Evolutionary conservation across 1,140 invertebrate genomes (phyloP).

Genomic region (Papilio helenus): DNA sequence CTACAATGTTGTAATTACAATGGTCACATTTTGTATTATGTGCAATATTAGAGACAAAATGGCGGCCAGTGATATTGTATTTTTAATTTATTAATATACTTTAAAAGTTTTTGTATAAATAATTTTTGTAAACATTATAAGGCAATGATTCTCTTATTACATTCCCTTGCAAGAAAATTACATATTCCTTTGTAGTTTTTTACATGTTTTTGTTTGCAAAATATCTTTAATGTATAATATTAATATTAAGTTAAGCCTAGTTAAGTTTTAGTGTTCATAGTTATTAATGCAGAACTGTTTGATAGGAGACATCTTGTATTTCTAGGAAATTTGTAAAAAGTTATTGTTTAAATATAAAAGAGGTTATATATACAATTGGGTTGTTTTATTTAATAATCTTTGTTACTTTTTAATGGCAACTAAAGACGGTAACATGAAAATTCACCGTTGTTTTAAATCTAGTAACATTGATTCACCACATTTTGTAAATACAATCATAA

Average conservation of each 20-base stretch:
- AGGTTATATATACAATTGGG: constrained; percentile 49
- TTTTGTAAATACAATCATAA: no score
- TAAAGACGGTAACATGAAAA: no score
- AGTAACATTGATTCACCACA: no score
- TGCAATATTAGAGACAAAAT: constrained; percentile 19
- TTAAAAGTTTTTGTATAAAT: constrained; percentile 11
- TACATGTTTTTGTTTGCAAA: not conserved
- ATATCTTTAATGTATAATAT: constrained; percentile 10
- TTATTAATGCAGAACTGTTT: constrained; percentile 32
- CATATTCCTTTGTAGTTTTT: not conserved
- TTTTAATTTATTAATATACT: constrained; percentile 31
- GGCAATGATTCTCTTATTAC: not conserved
- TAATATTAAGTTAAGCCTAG: constrained; percentile 28
- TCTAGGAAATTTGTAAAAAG: constrained; percentile 49
- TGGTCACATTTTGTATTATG: constrained; percentile 17
- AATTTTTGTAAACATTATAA: not conserved
- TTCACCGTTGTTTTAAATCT: no score
- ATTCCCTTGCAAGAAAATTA: constrained; percentile 4
- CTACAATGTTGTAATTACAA: not conserved
- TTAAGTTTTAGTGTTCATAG: constrained; percentile 50
- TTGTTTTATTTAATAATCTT: constrained; percentile 25
- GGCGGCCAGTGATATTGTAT: not conserved
- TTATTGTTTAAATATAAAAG: constrained; percentile 48
- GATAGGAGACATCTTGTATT: constrained; percentile 33
- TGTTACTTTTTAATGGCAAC: not conserved